These are phyloP conservation scores for Amphimallon solstitiale DNA, from an alignment of 2,888 invertebrate species.

Conservation along the genomic window DNA sequence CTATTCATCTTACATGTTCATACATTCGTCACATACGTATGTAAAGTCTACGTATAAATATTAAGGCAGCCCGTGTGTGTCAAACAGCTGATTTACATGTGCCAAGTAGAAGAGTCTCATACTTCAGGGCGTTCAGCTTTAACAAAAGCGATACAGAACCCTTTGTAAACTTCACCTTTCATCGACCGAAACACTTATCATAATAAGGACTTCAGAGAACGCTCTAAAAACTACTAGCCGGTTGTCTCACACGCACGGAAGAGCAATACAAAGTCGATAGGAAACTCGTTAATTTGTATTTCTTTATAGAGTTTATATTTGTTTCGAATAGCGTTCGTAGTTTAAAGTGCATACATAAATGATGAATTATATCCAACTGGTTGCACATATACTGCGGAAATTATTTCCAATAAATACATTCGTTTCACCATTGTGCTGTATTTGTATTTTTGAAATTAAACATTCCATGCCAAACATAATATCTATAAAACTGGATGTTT, in stretches of 20 bases:
- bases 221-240: constrained; percentile 9
- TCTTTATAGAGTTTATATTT: background rate
- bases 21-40: background rate
- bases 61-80: constrained; percentile 19
- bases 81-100: constrained; percentile 17
- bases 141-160: constrained; percentile 25
- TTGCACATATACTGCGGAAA: too few relatives aligned
- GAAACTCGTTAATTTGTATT: background rate
- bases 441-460: too few relatives aligned
- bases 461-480: too few relatives aligned
- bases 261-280: background rate
- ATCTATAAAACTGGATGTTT: too few relatives aligned
- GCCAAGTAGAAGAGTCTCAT: constrained; percentile 9
- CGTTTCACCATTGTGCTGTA: too few relatives aligned
- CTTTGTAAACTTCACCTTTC: constrained; percentile 32
- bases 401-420: too few relatives aligned
- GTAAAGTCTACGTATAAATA: constrained; percentile 20
- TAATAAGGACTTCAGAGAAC: constrained; percentile 26
- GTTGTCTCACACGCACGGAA: background rate
- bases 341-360: too few relatives aligned
- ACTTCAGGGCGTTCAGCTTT: constrained; percentile 14
- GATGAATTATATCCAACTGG: too few relatives aligned
- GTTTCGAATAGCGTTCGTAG: too few relatives aligned
- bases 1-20: background rate
- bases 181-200: constrained; percentile 28